Evolutionary conservation across 2,797 vertebrate genomes (phyloP), one percentile per base, ranked within the genome.

Genomic region (Hoplostethus atlanticus): DNA sequence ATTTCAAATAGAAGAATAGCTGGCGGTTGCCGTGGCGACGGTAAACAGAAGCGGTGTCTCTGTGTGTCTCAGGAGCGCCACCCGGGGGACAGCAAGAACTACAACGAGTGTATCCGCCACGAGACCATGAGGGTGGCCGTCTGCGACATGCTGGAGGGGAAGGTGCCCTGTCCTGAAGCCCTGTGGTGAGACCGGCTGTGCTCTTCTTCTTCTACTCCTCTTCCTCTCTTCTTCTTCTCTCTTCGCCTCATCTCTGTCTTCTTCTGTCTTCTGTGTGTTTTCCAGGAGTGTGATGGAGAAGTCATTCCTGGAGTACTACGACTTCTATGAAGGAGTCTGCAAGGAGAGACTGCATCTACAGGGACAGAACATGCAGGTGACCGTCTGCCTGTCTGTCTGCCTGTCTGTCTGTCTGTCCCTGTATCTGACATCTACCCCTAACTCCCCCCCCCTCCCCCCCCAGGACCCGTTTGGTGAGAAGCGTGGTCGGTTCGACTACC

Each of bases 81-180:
- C 90, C 97, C 98, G 0, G 98, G 98, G 56, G 98, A 99, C 93
- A 98, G 97, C 84, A 99, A 98, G 93, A 99, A 98, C 90, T 99
- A 99, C 81, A 99, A 99, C 0, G 98, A 99, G 93, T 99, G 98
- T 69, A 98, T 99, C 83, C 96, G 98, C 60, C 98, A 99, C 8
- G 98, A 99, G 87, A 98, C 97, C 68, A 95, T 99, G 92, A 93
- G 98, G 42, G 98, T 99, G 44, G 98, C 98, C 0, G 98, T 99
- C 73, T 99, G 98, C 10, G 98, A 99, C 94, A 99, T 99, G 98
- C 94, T 99, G 85, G 98, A 99, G 73, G 98, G 98, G 0, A 98
- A 97, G 73, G 96, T 98, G 75, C 94, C 95, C 67, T 99, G 97
- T 76, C 98, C 97, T 1, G 97, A 99, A 30, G 97, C 97, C 1